phyloP scores from a whole-genome alignment of 2,797 vertebrate genomes.

The Spea hammondii region DNA sequence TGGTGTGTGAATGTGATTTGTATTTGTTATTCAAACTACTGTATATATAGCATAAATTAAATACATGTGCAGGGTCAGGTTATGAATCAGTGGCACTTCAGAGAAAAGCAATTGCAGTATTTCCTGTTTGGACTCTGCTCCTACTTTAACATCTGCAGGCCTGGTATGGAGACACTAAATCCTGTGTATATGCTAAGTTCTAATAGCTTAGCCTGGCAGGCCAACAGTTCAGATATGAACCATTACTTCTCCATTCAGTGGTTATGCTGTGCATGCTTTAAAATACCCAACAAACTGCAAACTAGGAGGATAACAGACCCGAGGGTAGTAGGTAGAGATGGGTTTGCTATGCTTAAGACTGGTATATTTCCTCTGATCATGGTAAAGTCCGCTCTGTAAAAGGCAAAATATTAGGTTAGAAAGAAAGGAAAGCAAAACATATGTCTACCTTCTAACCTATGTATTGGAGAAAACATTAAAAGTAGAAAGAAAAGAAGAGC shows the following conservation, averaged over 20 bases:
- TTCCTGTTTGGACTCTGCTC: conserved; percentile 25
- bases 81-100: conserved; percentile 17
- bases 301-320: conserved; percentile 65
- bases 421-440: too few relatives aligned
- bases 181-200: conserved; percentile 12
- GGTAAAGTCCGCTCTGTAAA: conserved; percentile 87
- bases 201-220: conserved; percentile 11
- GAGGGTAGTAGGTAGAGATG: conserved; percentile 61
- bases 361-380: conserved; percentile 91
- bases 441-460: too few relatives aligned
- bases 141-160: conserved; percentile 37
- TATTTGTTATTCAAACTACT: too few relatives aligned
- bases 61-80: conserved; percentile 7
- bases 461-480: too few relatives aligned
- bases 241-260: neutral
- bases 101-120: conserved; percentile 21
- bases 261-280: neutral
- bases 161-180: conserved; percentile 17
- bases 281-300: neutral
- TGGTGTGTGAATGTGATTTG: too few relatives aligned
- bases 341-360: conserved; percentile 85
- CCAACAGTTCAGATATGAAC: neutral
- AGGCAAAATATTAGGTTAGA: conserved; percentile 36
- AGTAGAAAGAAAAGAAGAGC: too few relatives aligned
- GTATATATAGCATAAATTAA: too few relatives aligned